These are phyloP conservation scores for Hypotaenidia philippensis DNA, from an alignment of 2,797 vertebrate species.

Conservation along the genomic window DNA sequence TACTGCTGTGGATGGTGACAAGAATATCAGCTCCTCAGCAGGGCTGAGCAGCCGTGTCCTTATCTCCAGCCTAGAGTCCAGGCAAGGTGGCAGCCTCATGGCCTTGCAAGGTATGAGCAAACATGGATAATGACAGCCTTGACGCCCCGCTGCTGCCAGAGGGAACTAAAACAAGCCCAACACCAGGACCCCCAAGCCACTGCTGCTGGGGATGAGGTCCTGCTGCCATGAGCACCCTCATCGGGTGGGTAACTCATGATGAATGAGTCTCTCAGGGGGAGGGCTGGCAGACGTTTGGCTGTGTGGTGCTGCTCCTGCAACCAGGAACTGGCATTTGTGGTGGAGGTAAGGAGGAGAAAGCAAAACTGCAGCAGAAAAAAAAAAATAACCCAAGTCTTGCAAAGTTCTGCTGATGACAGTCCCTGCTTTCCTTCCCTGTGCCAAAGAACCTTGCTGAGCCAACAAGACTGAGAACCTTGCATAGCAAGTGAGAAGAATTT, in stretches of 20 bases:
- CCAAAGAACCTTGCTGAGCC: neutral
- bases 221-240: rapidly evolving
- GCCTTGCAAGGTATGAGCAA: neutral
- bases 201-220: rapidly evolving
- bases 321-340: neutral
- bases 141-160: neutral
- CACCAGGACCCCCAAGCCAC: neutral
- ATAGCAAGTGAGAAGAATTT: neutral
- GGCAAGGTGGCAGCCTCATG: neutral
- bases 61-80: neutral
- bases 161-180: neutral
- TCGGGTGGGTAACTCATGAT: rapidly evolving
- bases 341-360: neutral
- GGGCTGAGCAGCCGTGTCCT: neutral
- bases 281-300: neutral
- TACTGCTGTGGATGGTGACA: rapidly evolving
- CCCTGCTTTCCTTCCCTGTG: neutral
- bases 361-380: neutral
- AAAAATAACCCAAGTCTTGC: neutral
- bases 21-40: neutral
- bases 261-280: neutral
- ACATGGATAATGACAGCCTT: neutral
- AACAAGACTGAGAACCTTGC: neutral
- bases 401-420: neutral
- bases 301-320: neutral